Evolutionary conservation across 2,888 invertebrate species (phyloP), one percentile per base, ranked within the genome.

Genomic region (Hoplodrina blanda): DNA sequence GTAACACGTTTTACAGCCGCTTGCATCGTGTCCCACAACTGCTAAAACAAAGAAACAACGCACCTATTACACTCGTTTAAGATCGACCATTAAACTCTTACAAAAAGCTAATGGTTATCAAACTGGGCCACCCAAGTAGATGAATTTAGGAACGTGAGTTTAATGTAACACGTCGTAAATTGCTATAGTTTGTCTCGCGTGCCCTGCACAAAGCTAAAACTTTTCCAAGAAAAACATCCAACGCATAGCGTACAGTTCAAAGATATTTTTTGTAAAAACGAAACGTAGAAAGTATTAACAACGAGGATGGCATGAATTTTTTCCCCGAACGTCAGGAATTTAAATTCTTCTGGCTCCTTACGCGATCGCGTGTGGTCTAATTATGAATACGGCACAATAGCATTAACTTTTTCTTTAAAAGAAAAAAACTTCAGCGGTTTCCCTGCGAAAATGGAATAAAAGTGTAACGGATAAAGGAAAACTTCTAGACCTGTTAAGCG

Each of bases 311-410:
- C 92, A 88, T 92, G 92, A 94, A 91, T 92, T 95, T 93, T 91
- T 95, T 94, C 94, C 91, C 82, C 90, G 92, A 94, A 94, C 86
- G 85, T 85, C 86, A 85, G 91, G 92, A 93, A 94, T 95, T 94
- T 91, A 94, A 94, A 95, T 95, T 94, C 93, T 91, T 92, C 89
- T 85, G 87, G 86, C 91, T 92, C 89, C 88, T 92, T 93, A 87
- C 89, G 74, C 92, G 91, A 91, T 95, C 93, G 95, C 94, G 95
- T 95, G 95, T 95, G 95, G 95, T 95, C 95, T 95, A 91, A 94
- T 94, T 93, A 93, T 93, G 93, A 94, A 91, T 91, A 91, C 90
- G 85, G 88, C 85, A 88, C 88, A 90, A 88, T 88, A 86, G 85
- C 87, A 85, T 86, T 88, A 87, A 86, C 76, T 89, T 90, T 89